Evolutionary conservation across 1,140 invertebrate genomes (phyloP).

Genomic region (Brachionus paranguensis): DNA sequence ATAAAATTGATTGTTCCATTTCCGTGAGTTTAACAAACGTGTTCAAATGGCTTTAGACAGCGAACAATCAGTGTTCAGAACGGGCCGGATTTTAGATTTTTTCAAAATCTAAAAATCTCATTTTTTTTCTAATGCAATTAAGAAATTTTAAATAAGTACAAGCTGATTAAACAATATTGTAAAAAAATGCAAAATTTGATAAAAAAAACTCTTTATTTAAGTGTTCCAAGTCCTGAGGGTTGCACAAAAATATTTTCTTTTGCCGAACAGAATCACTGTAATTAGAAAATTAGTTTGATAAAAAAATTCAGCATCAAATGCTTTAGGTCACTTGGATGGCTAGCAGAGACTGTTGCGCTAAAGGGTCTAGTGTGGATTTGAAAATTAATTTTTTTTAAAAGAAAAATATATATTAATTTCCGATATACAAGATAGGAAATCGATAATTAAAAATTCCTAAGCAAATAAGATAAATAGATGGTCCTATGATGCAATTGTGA

Average conservation of each 20-base stretch:
- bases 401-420: background rate
- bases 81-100: background rate
- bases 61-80: background rate
- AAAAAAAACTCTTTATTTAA: background rate
- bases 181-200: background rate
- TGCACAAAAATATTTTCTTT: background rate
- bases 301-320: background rate
- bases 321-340: background rate
- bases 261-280: background rate
- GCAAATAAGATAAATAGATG: background rate
- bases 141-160: background rate
- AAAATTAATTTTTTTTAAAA: background rate
- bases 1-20: background rate
- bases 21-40: background rate
- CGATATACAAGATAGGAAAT: background rate
- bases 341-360: background rate
- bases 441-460: background rate
- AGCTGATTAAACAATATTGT: background rate
- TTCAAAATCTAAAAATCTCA: background rate
- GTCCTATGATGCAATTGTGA: background rate
- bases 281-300: background rate
- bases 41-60: background rate
- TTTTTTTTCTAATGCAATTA: background rate
- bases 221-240: background rate
- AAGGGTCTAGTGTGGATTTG: background rate